A percentile compares a stretch with the other conserved stretches of the same genome.
Evolutionary conservation across 2,113 vertebrate species (phyloP).

Genomic region (Seriola dumerili): DNA sequence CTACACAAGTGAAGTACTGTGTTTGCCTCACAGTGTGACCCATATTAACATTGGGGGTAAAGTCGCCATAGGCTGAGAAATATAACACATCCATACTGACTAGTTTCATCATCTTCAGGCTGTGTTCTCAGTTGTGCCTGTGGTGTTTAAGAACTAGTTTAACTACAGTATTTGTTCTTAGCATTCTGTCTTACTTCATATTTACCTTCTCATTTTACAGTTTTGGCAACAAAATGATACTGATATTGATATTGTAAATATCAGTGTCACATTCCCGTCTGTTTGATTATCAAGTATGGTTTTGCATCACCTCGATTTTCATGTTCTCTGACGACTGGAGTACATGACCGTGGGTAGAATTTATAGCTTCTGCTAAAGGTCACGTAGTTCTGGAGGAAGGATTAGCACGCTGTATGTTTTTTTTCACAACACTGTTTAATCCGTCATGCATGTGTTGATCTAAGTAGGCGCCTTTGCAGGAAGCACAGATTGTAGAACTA

Average conservation of each 20-base stretch:
- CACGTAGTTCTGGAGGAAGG: slow-evolving; percentile 47
- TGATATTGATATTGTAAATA: neutral
- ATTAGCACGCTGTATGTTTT: slow-evolving; percentile 65
- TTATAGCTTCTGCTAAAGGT: slow-evolving; percentile 57
- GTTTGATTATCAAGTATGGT: neutral
- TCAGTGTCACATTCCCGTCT: neutral
- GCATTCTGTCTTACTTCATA: slow-evolving; percentile 2
- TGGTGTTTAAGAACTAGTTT: slow-evolving; percentile 30
- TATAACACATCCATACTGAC: slow-evolving; percentile 69
- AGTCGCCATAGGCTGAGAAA: slow-evolving; percentile 72
- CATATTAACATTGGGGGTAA: slow-evolving; percentile 52
- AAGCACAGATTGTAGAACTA: neutral
- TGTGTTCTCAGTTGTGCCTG: slow-evolving; percentile 31
- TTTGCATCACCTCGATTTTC: neutral
- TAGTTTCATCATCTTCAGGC: slow-evolving; percentile 54
- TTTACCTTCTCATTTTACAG: neutral
- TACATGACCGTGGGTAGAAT: neutral
- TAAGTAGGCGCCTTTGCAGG: slow-evolving; percentile 32
- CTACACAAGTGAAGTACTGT: slow-evolving; percentile 36
- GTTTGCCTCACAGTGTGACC: slow-evolving; percentile 23
- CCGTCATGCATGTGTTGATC: slow-evolving; percentile 49
- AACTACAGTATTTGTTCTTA: slow-evolving; percentile 28
- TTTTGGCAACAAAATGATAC: neutral
- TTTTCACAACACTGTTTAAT: slow-evolving; percentile 71
- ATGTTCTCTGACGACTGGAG: neutral